A percentile compares a stretch with the other conserved stretches of the same genome.
Conservation (phyloP, 1,140 invertebrate species). For the Drosophila varians region DNA sequence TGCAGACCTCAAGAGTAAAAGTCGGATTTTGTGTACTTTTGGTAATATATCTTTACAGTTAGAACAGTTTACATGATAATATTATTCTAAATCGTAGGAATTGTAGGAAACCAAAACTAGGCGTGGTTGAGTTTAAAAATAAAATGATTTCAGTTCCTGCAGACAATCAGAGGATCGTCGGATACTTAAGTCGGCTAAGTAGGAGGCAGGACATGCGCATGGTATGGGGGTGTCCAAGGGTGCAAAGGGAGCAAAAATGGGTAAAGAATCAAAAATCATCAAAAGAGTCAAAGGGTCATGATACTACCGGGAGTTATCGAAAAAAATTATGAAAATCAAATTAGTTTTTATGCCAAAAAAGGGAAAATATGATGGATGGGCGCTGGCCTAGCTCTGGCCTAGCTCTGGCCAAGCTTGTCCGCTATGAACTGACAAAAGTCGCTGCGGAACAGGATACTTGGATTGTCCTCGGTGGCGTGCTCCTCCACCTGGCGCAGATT, state of each 20-base stretch:
- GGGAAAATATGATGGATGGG: no score
- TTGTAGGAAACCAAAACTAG: constrained; percentile 12
- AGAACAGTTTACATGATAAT: constrained; percentile 22
- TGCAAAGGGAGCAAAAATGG: no score
- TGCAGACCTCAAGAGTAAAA: background rate
- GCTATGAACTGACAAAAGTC: constrained; percentile 61
- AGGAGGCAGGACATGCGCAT: constrained; percentile 13
- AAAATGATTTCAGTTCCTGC: constrained; percentile 17
- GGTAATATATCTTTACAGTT: constrained; percentile 26
- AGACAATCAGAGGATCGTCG: background rate
- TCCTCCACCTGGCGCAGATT: constrained; percentile 72
- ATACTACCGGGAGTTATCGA: no score
- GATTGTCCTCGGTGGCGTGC: constrained; percentile 49
- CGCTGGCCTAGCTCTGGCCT: constrained; percentile 65
- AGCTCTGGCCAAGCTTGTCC: constrained; percentile 26
- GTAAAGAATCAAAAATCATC: no score
- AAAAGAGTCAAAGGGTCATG: no score
- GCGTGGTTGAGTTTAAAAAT: background rate
- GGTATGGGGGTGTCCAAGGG: no score
- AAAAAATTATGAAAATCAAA: no score
- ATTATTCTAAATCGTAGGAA: constrained; percentile 3
- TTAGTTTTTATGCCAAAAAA: no score
- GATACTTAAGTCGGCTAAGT: constrained; percentile 30
- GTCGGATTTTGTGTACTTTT: background rate
- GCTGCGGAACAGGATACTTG: constrained; percentile 62